Evolutionary conservation across 2,888 invertebrate species (phyloP).

Genomic region (Limenitis camilla): DNA sequence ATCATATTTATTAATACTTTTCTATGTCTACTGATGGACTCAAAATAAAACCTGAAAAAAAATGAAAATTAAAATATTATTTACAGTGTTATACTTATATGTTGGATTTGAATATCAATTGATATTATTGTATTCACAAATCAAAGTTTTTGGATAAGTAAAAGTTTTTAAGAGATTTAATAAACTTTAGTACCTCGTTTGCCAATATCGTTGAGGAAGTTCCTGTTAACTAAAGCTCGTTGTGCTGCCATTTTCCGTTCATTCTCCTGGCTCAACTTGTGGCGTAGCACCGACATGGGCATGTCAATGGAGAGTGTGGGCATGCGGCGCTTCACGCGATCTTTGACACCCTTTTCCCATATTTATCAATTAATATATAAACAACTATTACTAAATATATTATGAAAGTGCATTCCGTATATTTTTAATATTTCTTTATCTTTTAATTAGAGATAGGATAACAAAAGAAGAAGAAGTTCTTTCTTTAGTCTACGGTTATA

Average conservation of each 20-base stretch:
- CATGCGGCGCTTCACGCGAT: slow-evolving; percentile 73
- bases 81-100: no score
- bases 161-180: background rate
- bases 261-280: slow-evolving; percentile 85
- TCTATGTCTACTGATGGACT: slow-evolving; percentile 34
- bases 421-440: no score
- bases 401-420: no score
- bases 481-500: no score
- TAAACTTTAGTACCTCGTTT: slow-evolving; percentile 72
- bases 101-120: no score
- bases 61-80: background rate
- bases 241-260: slow-evolving; percentile 80
- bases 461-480: no score
- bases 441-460: no score
- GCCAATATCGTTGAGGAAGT: slow-evolving; percentile 82
- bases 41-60: slow-evolving; percentile 50
- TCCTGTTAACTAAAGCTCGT: slow-evolving; percentile 77
- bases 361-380: slow-evolving; percentile 8
- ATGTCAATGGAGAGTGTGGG: slow-evolving; percentile 88
- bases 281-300: slow-evolving; percentile 88
- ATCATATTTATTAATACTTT: slow-evolving; percentile 21
- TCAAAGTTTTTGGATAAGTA: background rate
- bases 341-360: slow-evolving; percentile 48
- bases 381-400: no score
- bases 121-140: no score